Conservation (phyloP, 2,797 vertebrate genomes). For the Rallus crepitans region DNA sequence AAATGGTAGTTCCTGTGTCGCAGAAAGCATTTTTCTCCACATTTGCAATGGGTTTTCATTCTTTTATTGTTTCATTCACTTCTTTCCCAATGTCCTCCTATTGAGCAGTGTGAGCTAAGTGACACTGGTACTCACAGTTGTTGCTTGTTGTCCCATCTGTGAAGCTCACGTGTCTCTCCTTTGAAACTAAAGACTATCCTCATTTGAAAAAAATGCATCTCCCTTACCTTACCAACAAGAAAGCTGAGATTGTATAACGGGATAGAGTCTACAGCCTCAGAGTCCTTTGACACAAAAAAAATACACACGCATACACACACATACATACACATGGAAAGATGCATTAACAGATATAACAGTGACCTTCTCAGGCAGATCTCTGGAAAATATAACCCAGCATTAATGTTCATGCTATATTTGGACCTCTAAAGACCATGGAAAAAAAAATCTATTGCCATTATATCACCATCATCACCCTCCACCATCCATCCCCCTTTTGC, state of each 20-base stretch:
- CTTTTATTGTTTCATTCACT: not conserved
- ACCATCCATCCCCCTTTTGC: not conserved
- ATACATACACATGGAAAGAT: slow-evolving; percentile 55
- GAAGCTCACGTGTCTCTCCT: slow-evolving; percentile 41
- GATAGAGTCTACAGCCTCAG: slow-evolving; percentile 75
- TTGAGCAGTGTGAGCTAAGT: not conserved
- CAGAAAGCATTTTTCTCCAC: not conserved
- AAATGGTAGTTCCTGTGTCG: not conserved
- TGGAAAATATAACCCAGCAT: slow-evolving; percentile 53
- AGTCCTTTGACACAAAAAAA: slow-evolving; percentile 68
- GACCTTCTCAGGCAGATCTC: slow-evolving; percentile 36
- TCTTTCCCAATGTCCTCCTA: not conserved
- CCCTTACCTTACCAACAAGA: slow-evolving; percentile 76
- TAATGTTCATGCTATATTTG: not conserved
- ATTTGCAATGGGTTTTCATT: not conserved
- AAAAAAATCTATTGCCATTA: not conserved
- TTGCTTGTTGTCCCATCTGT: slow-evolving; percentile 44
- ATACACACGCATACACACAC: slow-evolving; percentile 45
- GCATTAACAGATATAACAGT: slow-evolving; percentile 19
- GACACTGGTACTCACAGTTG: slow-evolving; percentile 70
- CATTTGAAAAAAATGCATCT: slow-evolving; percentile 44
- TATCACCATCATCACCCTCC: not conserved
- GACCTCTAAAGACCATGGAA: not conserved
- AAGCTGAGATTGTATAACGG: slow-evolving; percentile 74
- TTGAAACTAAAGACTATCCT: slow-evolving; percentile 66